Percentiles rank a stretch among this genome's conserved stretches.
Conservation (phyloP, 2,113 vertebrate genomes). For the Reinhardtius hippoglossoides region DNA sequence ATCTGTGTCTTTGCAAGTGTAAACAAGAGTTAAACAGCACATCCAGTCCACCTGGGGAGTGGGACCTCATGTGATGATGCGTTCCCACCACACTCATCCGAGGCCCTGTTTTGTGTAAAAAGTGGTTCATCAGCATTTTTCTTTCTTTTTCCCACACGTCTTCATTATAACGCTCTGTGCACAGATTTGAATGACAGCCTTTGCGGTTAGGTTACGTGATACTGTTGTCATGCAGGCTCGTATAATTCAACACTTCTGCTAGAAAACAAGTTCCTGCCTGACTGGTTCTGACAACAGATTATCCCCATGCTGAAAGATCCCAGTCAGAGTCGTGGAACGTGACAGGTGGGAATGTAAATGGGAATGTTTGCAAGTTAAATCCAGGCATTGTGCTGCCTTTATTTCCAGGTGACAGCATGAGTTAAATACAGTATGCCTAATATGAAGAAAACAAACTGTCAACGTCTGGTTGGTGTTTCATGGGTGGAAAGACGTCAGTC, state of each 20-base stretch:
- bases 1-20: slow-evolving; percentile 28
- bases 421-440: neutral
- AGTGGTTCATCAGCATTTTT: slow-evolving; percentile 61
- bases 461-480: neutral
- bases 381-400: neutral
- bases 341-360: slow-evolving; percentile 2
- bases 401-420: neutral
- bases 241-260: slow-evolving; percentile 30
- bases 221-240: slow-evolving; percentile 63
- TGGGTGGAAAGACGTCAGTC: neutral
- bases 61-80: slow-evolving; percentile 34
- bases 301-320: neutral
- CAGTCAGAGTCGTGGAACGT: neutral
- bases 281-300: slow-evolving; percentile 66
- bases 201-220: slow-evolving; percentile 62
- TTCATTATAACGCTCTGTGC: slow-evolving; percentile 21
- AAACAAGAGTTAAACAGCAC: slow-evolving; percentile 26
- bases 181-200: slow-evolving; percentile 6
- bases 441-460: neutral
- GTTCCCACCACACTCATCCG: slow-evolving; percentile 51
- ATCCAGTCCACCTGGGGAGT: slow-evolving; percentile 20
- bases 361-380: neutral
- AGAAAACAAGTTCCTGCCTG: slow-evolving; percentile 51
- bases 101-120: slow-evolving; percentile 30
- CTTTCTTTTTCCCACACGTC: slow-evolving; percentile 46